A percentile compares a stretch with the other conserved stretches of the same genome.
Conservation (phyloP, 2,797 vertebrate species). For the Gouania willdenowi region DNA sequence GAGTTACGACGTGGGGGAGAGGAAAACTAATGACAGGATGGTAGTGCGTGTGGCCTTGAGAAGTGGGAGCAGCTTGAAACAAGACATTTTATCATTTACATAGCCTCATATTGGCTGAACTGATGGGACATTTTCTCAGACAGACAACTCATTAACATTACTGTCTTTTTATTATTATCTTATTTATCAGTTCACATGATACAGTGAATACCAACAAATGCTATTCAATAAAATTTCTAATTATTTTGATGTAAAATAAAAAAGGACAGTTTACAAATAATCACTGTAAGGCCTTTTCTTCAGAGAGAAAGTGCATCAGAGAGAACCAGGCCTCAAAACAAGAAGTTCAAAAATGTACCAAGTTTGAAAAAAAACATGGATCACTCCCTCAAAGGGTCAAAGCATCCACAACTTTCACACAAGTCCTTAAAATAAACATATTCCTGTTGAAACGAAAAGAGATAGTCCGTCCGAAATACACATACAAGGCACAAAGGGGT, state of each 20-base stretch:
- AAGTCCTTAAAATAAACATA: slow-evolving; percentile 8
- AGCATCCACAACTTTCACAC: slow-evolving; percentile 34
- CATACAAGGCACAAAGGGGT: neutral
- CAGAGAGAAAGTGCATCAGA: slow-evolving; percentile 77
- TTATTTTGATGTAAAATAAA: slow-evolving; percentile 59
- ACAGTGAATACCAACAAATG: slow-evolving; percentile 55
- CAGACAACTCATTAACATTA: slow-evolving; percentile 11
- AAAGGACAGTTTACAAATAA: slow-evolving; percentile 30
- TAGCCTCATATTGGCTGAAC: neutral
- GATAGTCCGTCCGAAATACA: slow-evolving; percentile 12
- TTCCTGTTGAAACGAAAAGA: neutral
- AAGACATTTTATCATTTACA: no score
- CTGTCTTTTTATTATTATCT: slow-evolving; percentile 69
- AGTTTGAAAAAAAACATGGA: slow-evolving; percentile 17
- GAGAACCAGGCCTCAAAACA: slow-evolving; percentile 39
- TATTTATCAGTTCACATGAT: slow-evolving; percentile 68
- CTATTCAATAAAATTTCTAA: slow-evolving; percentile 66
- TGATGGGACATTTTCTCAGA: neutral
- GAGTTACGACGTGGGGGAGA: slow-evolving; percentile 4
- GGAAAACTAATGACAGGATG: slow-evolving; percentile 34
- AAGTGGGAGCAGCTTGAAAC: slow-evolving; percentile 19
- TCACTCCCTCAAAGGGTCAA: slow-evolving; percentile 25
- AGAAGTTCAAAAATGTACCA: slow-evolving; percentile 50
- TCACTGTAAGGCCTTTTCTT: slow-evolving; percentile 44
- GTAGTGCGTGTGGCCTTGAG: slow-evolving; percentile 20